Evolutionary conservation across 2,113 vertebrate species (phyloP).

Genomic region (Phainopepla nitens): DNA sequence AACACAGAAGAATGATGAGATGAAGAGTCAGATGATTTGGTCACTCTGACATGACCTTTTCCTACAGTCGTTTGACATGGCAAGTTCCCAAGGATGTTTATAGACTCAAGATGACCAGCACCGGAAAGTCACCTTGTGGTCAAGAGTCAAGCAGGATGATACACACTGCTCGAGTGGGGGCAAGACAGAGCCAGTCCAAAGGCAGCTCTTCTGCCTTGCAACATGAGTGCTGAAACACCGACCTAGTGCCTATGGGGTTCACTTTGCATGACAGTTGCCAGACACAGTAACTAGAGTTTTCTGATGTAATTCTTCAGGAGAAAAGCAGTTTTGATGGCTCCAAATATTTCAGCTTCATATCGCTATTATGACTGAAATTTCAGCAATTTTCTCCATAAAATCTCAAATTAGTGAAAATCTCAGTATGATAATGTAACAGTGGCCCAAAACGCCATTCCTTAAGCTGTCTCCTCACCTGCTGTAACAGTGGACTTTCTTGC

Average conservation of each 20-base stretch:
- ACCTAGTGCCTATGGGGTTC: accelerated
- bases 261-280: neutral
- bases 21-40: neutral
- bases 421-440: accelerated
- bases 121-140: neutral
- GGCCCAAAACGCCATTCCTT: neutral
- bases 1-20: neutral
- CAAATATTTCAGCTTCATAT: neutral
- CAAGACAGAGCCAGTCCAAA: neutral
- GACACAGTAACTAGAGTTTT: neutral
- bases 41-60: neutral
- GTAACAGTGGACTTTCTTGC: neutral
- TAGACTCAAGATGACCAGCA: neutral
- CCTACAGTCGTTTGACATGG: neutral
- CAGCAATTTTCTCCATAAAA: neutral
- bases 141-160: neutral
- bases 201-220: neutral
- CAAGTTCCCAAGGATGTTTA: neutral
- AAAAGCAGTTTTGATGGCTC: neutral
- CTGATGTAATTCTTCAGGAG: neutral
- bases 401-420: neutral
- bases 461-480: neutral
- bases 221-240: accelerated
- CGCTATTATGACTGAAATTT: neutral
- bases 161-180: neutral